Evolutionary conservation across 2,113 vertebrate species (phyloP), one percentile per base, ranked within the genome.

Genomic region (Piaya cayana): DNA sequence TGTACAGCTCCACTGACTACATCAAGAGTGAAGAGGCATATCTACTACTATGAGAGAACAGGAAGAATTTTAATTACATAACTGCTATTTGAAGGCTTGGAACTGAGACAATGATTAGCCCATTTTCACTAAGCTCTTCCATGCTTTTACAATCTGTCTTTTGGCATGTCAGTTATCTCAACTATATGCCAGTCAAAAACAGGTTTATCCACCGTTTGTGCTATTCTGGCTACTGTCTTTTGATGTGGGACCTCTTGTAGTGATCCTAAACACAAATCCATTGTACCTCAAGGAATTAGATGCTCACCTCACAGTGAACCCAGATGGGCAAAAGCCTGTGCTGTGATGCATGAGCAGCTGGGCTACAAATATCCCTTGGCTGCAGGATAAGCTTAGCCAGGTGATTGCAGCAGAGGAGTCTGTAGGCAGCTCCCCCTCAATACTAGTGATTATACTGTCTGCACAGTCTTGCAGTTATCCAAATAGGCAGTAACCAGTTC

Each of bases 301-400:
- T 13, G 36, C 22, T 37, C 34, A 76, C 19, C n/a, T 87, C 8
- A 1, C 13, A 37, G 26, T 34, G 37, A 42, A 20, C 15, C 10
- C 9, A 15, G 12, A 17, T 12, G 12, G 13, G 32, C 11, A 23
- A 21, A 45, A 37, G 36, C 34, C 42, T 18, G 15, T 26, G 52
- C 47, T 76, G 26, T 34, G n/a, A n/a, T 12, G 11, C 4, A 0
- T 0, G 6, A 5, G 23, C 7, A 36, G 17, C 42, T 62, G 8
- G 18, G 56, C 39, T 19, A 5, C 50, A 34, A 34, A 27, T 6
- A 27, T 4, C 34, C 47, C 19, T 10, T 14, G 42, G 30, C 25
- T 55, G 25, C 34, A 42, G 67, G 37, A 12, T 27, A 47, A 75
- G 15, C n/a, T 45, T 20, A 39, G 27, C 2, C 42, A n/a, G 23